Conservation (phyloP, 2,888 invertebrate genomes). For the Catonia carolina region DNA sequence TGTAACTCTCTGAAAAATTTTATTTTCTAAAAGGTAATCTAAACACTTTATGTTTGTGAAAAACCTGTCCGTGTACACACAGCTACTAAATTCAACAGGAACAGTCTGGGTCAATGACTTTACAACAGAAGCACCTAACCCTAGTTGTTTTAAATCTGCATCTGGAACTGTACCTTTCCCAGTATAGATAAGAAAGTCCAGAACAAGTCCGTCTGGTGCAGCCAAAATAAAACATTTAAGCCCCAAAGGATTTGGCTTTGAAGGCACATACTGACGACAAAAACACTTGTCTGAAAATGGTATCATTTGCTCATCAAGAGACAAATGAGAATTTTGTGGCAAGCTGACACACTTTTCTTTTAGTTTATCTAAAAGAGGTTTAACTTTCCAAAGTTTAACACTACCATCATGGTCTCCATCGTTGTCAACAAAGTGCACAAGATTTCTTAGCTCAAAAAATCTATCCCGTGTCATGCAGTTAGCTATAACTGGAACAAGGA, state of each 20-base stretch:
- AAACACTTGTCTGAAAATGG: constrained; percentile 4
- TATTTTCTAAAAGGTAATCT: not conserved
- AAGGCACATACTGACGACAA: constrained; percentile 3
- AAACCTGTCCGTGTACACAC: constrained; percentile 11
- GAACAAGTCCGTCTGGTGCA: constrained; percentile 6
- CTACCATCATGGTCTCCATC: not conserved
- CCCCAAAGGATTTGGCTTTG: constrained; percentile 14
- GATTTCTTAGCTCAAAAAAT: constrained; percentile 4
- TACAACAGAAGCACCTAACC: constrained; percentile 9
- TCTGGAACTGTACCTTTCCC: constrained; percentile 7
- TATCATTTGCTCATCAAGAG: constrained; percentile 14
- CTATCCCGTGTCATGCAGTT: constrained; percentile 6
- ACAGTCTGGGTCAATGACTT: not conserved
- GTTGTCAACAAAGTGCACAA: constrained; percentile 6
- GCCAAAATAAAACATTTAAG: constrained; percentile 11
- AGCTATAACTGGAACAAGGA: not conserved
- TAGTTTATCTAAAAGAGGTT: not conserved
- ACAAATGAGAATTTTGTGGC: constrained; percentile 1
- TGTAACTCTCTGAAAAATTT: not conserved
- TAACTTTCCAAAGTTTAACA: constrained; percentile 14
- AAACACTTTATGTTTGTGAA: constrained; percentile 4
- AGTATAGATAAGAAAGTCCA: constrained; percentile 7
- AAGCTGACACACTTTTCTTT: constrained; percentile 1
- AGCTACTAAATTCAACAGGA: not conserved
- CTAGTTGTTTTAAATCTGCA: not conserved